A percentile compares a stretch with the other conserved stretches of the same genome.
phyloP scores from a whole-genome alignment of 1,140 invertebrate species.

The Wiebesia pumilae region DNA sequence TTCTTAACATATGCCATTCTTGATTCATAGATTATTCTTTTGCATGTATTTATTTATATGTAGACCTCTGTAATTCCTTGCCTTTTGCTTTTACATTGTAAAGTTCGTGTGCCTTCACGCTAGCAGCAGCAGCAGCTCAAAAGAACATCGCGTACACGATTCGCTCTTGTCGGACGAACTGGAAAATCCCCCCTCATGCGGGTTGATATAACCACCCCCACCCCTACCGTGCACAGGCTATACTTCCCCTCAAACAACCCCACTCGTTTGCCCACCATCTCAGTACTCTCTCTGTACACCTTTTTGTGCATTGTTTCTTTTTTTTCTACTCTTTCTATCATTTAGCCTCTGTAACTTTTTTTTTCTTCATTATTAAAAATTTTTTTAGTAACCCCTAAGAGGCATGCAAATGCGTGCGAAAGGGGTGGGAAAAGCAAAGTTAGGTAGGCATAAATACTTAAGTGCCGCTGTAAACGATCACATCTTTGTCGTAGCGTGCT shows the following conservation, averaged over 20 bases:
- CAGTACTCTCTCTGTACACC: constrained; percentile 9
- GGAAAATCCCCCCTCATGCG: constrained; percentile 72
- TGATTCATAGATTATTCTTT: not conserved
- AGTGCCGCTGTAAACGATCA: too few relatives aligned
- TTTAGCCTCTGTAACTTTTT: too few relatives aligned
- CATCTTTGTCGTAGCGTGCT: too few relatives aligned
- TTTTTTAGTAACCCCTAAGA: not conserved
- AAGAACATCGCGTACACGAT: constrained; percentile 63
- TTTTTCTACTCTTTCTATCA: constrained; percentile 10
- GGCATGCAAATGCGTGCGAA: not conserved
- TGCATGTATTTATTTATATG: not conserved
- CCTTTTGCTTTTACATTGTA: too few relatives aligned
- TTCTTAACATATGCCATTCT: not conserved
- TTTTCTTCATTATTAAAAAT: not conserved
- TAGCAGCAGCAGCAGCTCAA: too few relatives aligned
- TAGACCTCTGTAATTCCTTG: too few relatives aligned
- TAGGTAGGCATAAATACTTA: not conserved
- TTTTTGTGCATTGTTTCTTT: constrained; percentile 19
- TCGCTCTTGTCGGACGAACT: constrained; percentile 73
- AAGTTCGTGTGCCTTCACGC: too few relatives aligned
- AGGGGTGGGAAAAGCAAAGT: too few relatives aligned
- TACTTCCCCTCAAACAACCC: constrained; percentile 14
- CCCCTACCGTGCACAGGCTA: constrained; percentile 52
- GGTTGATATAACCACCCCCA: constrained; percentile 73
- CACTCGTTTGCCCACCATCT: not conserved